phyloP scores from a whole-genome alignment of 2,888 invertebrate species.

The Eupithecia centaureata region DNA sequence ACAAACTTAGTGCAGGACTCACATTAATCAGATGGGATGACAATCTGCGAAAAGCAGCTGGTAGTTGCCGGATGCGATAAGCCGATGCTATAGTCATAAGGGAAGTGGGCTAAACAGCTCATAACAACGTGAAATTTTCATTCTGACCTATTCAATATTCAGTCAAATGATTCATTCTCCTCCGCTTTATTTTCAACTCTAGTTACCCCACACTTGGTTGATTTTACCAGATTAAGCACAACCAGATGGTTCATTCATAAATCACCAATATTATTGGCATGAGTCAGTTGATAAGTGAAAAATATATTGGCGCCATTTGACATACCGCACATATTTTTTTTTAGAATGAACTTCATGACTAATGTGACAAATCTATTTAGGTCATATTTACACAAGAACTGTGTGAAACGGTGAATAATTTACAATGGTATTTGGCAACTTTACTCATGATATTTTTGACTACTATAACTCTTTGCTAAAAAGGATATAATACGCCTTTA shows the following conservation, averaged over 20 bases:
- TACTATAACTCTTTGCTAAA: no score
- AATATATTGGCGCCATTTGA: slow-evolving; percentile 26
- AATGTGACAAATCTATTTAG: slow-evolving; percentile 5
- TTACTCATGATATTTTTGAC: no score
- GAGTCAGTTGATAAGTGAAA: slow-evolving; percentile 18
- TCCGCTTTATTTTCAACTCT: not conserved
- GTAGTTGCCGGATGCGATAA: no score
- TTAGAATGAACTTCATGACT: slow-evolving; percentile 14
- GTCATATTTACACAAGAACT: not conserved
- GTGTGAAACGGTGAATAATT: slow-evolving; percentile 5
- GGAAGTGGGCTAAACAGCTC: not conserved
- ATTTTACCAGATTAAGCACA: not conserved
- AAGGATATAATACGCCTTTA: no score
- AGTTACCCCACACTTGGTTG: not conserved
- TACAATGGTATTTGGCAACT: not conserved
- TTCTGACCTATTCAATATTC: not conserved
- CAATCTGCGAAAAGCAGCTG: no score
- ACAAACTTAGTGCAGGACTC: no score
- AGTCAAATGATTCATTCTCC: not conserved
- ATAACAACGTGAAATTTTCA: not conserved
- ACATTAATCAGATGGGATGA: no score
- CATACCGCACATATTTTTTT: slow-evolving; percentile 21
- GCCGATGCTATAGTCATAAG: no score
- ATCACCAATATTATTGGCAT: not conserved
- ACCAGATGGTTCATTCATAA: slow-evolving; percentile 3